Evolutionary conservation across 1,140 invertebrate genomes (phyloP), one percentile per base, ranked within the genome.

Genomic region (Agraylea sexmaculata): DNA sequence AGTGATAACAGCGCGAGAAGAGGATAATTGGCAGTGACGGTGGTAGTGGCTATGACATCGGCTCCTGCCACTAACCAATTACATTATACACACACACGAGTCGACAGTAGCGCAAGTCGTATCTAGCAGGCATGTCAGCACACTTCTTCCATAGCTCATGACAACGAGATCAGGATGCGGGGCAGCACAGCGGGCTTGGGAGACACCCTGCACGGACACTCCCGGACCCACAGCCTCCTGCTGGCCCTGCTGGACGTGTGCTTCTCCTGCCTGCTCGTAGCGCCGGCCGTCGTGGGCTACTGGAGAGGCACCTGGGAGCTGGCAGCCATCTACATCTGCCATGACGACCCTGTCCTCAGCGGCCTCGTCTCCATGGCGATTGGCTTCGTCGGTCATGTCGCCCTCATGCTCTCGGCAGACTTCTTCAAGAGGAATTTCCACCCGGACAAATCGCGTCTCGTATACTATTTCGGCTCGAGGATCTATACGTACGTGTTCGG

Each of bases 261-360:
- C 11, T 71, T 89, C 51, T 79, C 83, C 4, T 73, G 77, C 30
- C 53, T 74, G 1, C 64, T 89, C 8, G 73, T 86, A 4, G 78
- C 80, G 1, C 85, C 85, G 6, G 72, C 78, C 7, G 83, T 87
- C 2, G 82, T 90, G 6, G 73, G 75, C 31, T 89, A 87, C 55
- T 90, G 86, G 86, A 69, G 86, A 19, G 83, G 83, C 35, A 83
- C 82, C 19, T 90, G 84, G 84, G 71, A 75, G 29, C 69, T 90
- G 12, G 78, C 84, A 68, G 80, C 79, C 43, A 53, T 74, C 19
- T 78, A 81, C 55, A 64, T 87, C 16, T 74, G 75, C 32, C 78
- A 80, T 1, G 58, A 67, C 0, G 54, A 75, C 19, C 53, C 59
- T 8, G 56, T 73, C 0, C 43, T 70, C 3, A 84, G 80, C 51